phyloP scores from a whole-genome alignment of 2,797 vertebrate species.

The Gymnothorax reevesii region DNA sequence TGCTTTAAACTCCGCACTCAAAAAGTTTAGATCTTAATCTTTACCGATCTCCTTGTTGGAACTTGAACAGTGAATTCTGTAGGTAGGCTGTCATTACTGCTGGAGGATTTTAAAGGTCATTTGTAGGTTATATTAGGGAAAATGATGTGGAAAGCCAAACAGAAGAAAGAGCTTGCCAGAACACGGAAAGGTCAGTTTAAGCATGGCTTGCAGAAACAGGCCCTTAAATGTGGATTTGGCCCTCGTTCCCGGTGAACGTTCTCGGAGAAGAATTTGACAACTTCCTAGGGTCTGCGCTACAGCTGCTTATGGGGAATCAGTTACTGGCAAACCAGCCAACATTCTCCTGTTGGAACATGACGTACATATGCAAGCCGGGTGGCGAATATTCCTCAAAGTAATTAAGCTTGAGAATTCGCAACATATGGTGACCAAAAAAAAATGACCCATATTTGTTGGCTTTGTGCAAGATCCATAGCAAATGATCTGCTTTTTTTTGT shows the following conservation, averaged over 20 bases:
- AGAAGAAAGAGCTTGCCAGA: not conserved
- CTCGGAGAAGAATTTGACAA: not conserved
- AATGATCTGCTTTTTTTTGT: not conserved
- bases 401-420: not conserved
- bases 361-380: not conserved
- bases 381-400: not conserved
- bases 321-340: not conserved
- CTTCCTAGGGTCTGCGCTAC: not conserved
- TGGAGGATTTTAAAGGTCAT: not conserved
- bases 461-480: not conserved
- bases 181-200: not conserved
- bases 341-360: not conserved
- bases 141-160: not conserved
- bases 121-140: not conserved
- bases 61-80: not conserved
- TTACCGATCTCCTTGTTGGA: not conserved
- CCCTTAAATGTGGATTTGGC: not conserved
- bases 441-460: not conserved
- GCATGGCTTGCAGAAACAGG: not conserved
- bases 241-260: not conserved
- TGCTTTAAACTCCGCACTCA: not conserved
- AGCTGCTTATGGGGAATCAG: not conserved
- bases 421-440: not conserved
- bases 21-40: not conserved
- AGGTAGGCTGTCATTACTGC: not conserved